Evolutionary conservation across 2,797 vertebrate genomes (phyloP), one percentile per base, ranked within the genome.

Genomic region (Silurus lanzhouensis): DNA sequence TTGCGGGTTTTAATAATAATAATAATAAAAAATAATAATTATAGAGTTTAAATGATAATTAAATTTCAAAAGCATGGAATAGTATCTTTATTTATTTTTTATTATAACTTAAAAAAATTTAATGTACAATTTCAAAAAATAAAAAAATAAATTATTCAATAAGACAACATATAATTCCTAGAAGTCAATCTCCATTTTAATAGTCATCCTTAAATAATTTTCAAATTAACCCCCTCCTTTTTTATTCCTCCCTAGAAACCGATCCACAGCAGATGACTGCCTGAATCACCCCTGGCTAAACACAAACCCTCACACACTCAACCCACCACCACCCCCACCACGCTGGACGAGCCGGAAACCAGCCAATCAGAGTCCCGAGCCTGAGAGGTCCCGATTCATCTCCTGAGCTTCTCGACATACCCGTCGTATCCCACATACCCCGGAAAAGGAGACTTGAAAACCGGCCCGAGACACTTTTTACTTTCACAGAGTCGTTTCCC

Each of bases 281-380:
- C 93, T 96, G 84, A 88, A 90, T 86, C 96, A 97, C 90, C 92
- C 94, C 72, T 97, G 96, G 96, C 93, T 97, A 84, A 93, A 90
- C 77, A 67, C 60, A 0, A 25, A 57, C 57, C 20, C 68, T n/a
- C 38, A 63, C 60, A 17, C 20, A 4, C 25, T 4, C 58, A n/a
- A 12, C 6, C 31, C 67, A 86, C 0, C 85, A 83, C 76, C 25
- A 90, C 63, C 12, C 38, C 12, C 80, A 68, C 52, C 38, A 89
- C 92, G 4, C 72, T 93, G 79, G 94, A 94, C 15, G 95, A 96
- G 83, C 93, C 92, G 0, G 94, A 95, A 84, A 88, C 88, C 1
- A 95, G 94, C 90, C 95, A 94, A 84, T 95, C 94, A 0, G 95
- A 96, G 87, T 95, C 93, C n/a, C 0, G 95, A 96, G 87, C 94